Evolutionary conservation across 1,140 invertebrate species (phyloP), one percentile per base, ranked within the genome.

Genomic region (Zaprionus camerounensis): DNA sequence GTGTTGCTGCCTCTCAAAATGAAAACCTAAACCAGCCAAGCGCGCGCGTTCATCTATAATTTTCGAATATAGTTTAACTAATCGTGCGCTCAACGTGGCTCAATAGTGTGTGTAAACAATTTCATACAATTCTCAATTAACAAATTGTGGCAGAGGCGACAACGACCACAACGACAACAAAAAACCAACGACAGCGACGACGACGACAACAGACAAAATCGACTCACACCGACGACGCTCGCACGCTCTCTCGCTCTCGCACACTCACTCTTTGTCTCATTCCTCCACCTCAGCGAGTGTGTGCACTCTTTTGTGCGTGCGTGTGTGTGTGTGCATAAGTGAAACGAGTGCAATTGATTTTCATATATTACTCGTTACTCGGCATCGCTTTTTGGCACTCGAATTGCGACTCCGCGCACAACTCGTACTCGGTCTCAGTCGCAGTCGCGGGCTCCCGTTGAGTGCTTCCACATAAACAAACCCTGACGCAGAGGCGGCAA

Each of bases 271-370:
- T 51, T 46, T 46, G 41, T 46, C 46, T 51, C 46, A 51, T 20
- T 24, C n/a, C 31, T 11, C 46, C 46, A 51, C 46, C n/a, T 46
- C n/a, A 17, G 41, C n/a, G 38, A 17, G 26, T 46, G 51, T 46
- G 66, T 67, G 59, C 22, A 24, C 5, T 3, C 12, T 24, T 28
- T 70, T 49, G 65, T 61, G 80, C 46, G 65, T 61, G 44, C 34
- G 51, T 28, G 46, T 20, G 46, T 61, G 61, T 78, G 70, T 84
- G 78, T 78, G 71, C 75, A 85, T 66, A 41, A 38, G 62, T n/a
- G 26, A 76, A 76, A 72, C 74, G 74, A 84, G 82, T 69, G 76
- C 64, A 77, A 76, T 77, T 71, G 69, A 73, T 73, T 74, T 68
- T 76, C 74, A 44, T 57, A 58, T 46, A 46, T 38, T 62, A 69